Evolutionary conservation across 2,888 invertebrate species (phyloP).

Genomic region (Exocentrus adspersus): DNA sequence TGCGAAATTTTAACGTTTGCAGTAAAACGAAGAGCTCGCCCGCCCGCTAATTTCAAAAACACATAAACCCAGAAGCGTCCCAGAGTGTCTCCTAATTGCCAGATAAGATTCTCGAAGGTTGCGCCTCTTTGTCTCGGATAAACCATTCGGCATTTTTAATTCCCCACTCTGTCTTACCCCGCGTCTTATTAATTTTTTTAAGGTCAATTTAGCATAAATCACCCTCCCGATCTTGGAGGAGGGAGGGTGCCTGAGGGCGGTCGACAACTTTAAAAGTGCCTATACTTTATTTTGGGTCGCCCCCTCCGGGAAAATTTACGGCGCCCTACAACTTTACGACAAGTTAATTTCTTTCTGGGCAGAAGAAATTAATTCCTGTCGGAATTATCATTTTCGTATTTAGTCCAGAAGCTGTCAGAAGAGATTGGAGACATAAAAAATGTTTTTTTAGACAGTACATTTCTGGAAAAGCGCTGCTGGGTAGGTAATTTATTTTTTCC

Average conservation of each 20-base stretch:
- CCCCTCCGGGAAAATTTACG: slow-evolving; percentile 21
- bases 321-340: slow-evolving; percentile 23
- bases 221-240: slow-evolving; percentile 25
- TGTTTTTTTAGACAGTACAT: no score
- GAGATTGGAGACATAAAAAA: no score
- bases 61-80: slow-evolving; percentile 51
- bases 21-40: slow-evolving; percentile 48
- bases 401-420: no score
- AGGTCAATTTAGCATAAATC: slow-evolving; percentile 45
- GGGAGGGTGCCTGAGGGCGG: slow-evolving; percentile 11
- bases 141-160: slow-evolving; percentile 47
- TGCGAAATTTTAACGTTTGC: slow-evolving; percentile 24
- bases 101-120: slow-evolving; percentile 55
- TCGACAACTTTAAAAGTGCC: slow-evolving; percentile 25
- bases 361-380: slow-evolving; percentile 7
- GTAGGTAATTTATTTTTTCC: background rate
- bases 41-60: slow-evolving; percentile 55
- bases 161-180: slow-evolving; percentile 42
- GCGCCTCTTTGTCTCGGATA: slow-evolving; percentile 49
- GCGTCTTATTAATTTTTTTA: slow-evolving; percentile 48
- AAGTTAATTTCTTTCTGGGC: slow-evolving; percentile 16
- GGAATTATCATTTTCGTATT: background rate
- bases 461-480: background rate
- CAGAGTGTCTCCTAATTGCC: slow-evolving; percentile 55
- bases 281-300: slow-evolving; percentile 25